Evolutionary conservation across 2,888 invertebrate species (phyloP).

Genomic region (Platerodrilus igneus): DNA sequence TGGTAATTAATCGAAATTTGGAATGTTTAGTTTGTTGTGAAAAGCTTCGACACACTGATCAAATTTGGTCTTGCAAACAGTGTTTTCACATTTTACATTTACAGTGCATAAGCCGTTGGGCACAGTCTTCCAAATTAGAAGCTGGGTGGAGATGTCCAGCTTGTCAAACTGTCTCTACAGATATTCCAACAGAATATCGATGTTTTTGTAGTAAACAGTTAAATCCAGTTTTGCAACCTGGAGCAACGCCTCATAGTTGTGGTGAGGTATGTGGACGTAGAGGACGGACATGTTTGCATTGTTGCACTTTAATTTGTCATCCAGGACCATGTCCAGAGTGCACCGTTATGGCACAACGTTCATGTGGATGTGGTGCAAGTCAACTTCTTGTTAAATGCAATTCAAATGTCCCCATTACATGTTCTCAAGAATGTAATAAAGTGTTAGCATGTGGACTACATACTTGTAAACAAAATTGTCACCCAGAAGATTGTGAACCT

Average conservation of each 20-base stretch:
- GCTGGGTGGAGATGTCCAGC: constrained; percentile 94
- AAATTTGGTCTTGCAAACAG: constrained; percentile 86
- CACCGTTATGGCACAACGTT: constrained; percentile 65
- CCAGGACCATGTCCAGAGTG: constrained; percentile 95
- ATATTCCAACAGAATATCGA: constrained; percentile 73
- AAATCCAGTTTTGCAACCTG: constrained; percentile 71
- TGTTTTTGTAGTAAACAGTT: constrained; percentile 86
- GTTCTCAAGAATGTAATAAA: constrained; percentile 70
- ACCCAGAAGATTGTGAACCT: constrained; percentile 68
- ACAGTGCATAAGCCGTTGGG: constrained; percentile 88
- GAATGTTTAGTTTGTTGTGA: constrained; percentile 97
- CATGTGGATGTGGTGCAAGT: constrained; percentile 76
- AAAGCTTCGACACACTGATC: constrained; percentile 70
- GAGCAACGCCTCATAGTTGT: constrained; percentile 85
- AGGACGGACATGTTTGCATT: constrained; percentile 54
- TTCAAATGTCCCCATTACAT: constrained; percentile 65
- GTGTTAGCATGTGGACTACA: constrained; percentile 74
- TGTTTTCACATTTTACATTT: constrained; percentile 93
- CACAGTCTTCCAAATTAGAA: constrained; percentile 68
- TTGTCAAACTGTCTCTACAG: constrained; percentile 77
- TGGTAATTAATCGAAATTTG: constrained; percentile 72
- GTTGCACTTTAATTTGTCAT: constrained; percentile 81
- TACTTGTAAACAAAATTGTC: constrained; percentile 68
- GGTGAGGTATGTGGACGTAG: constrained; percentile 74
- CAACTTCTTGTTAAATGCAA: constrained; percentile 67